Evolutionary conservation across 2,797 vertebrate genomes (phyloP), one percentile per base, ranked within the genome.

Genomic region (Cheirogaleus major): DNA sequence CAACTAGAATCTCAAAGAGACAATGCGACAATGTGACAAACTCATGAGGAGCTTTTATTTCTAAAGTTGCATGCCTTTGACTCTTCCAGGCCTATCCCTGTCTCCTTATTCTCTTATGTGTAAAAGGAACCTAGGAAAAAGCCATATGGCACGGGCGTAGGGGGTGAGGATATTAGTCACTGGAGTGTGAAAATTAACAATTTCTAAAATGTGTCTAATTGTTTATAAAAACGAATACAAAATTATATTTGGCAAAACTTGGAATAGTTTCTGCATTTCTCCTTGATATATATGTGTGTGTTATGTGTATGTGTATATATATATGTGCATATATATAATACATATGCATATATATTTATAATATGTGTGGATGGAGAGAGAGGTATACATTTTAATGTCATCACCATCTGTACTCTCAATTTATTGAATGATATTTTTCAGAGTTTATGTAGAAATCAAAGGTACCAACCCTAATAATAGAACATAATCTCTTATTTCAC

Each of bases 201-300:
- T 95, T 98, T 95, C 89, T 17, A 96, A 92, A 89, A 95, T 84
- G 87, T 93, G 63, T 95, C 61, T 95, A 96, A 92, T 97, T 94
- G 85, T 94, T 85, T 92, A 61, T 95, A 92, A 95, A 96, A 95
- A 43, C n/a, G 65, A 95, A 93, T 90, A 50, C 76, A 90, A 90
- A 96, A 88, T 55, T 95, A 67, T 91, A 88, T 86, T 94, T 96
- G 70, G 41, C 59, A 90, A 97, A 95, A 80, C 70, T 94, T 94
- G 80, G 81, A 89, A 73, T 81, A 41, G 17, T 92, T 96, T 93
- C 25, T 92, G 10, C 73, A 92, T 87, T 93, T 96, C 35, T 83
- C 43, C n/a, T 73, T 95, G 30, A 57, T 87, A 67, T 45, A 38
- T n/a, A 43, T 32, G 70, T 92, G 14, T 90, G 22, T 45, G 17